Evolutionary conservation across 2,113 vertebrate genomes (phyloP).

Genomic region (Gopherus evgoodei): DNA sequence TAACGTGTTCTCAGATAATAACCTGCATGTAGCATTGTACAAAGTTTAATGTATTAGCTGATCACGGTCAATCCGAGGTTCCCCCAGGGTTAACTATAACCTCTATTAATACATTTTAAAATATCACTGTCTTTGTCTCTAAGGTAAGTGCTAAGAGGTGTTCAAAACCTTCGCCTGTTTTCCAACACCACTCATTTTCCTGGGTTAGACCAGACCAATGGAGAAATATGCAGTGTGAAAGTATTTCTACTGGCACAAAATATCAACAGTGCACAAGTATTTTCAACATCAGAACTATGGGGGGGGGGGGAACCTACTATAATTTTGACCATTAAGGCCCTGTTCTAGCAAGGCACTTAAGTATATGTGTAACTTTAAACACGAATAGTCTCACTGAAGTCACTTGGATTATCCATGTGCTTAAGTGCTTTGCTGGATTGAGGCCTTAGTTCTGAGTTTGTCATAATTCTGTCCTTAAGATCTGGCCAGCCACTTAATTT

Average conservation of each 20-base stretch:
- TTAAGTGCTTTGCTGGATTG: not conserved
- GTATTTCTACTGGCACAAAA: not conserved
- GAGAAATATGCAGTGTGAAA: not conserved
- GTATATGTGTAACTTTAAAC: not conserved
- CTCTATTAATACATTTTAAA: not conserved
- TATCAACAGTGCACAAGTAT: not conserved
- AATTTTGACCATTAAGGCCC: not conserved
- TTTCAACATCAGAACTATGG: not conserved
- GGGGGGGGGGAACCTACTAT: too few relatives aligned
- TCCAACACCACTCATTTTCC: not conserved
- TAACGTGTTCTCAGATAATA: not conserved
- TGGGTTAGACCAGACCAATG: not conserved
- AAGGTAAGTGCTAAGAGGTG: not conserved
- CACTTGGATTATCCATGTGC: not conserved
- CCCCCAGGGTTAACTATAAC: not conserved
- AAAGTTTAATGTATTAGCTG: not conserved
- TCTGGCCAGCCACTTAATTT: not conserved
- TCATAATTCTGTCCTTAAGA: not conserved
- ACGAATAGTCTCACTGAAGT: not conserved
- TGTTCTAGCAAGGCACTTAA: not conserved
- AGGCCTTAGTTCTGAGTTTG: not conserved
- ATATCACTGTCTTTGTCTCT: not conserved
- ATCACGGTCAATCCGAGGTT: not conserved
- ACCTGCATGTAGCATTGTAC: not conserved
- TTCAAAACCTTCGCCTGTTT: not conserved